Conservation (phyloP, 2,888 invertebrate species). For the Myathropa florea region DNA sequence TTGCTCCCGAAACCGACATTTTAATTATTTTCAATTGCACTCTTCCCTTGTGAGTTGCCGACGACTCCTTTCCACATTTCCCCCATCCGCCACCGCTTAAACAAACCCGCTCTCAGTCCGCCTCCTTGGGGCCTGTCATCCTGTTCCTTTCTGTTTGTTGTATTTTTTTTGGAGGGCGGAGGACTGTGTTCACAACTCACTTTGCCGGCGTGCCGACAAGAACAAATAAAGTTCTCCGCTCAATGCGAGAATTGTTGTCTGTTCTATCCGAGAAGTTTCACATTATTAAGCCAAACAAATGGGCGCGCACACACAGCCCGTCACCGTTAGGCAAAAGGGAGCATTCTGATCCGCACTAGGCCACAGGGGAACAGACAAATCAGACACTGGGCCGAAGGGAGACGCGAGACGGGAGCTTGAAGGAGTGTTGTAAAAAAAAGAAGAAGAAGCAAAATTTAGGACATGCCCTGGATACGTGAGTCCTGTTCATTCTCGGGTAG, state of each 20-base stretch:
- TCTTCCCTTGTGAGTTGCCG: constrained; percentile 23
- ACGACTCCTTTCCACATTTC: background rate
- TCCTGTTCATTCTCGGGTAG: constrained; percentile 8
- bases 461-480: constrained; percentile 35
- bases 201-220: constrained; percentile 1
- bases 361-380: background rate
- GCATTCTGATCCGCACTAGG: background rate
- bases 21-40: constrained; percentile 66
- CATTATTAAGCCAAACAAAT: constrained; percentile 63
- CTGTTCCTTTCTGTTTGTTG: background rate
- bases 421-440: background rate
- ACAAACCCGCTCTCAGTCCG: background rate
- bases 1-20: constrained; percentile 53
- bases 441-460: constrained; percentile 42
- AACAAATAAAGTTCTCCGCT: constrained; percentile 40
- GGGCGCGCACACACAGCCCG: background rate
- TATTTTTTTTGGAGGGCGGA: constrained; percentile 35
- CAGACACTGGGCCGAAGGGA: background rate
- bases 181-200: constrained; percentile 32
- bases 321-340: background rate
- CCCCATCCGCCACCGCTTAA: background rate
- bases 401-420: background rate
- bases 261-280: constrained; percentile 56
- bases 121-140: background rate
- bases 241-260: constrained; percentile 39